Evolutionary conservation across 2,113 vertebrate species (phyloP).

Genomic region (Podarcis cretensis): DNA sequence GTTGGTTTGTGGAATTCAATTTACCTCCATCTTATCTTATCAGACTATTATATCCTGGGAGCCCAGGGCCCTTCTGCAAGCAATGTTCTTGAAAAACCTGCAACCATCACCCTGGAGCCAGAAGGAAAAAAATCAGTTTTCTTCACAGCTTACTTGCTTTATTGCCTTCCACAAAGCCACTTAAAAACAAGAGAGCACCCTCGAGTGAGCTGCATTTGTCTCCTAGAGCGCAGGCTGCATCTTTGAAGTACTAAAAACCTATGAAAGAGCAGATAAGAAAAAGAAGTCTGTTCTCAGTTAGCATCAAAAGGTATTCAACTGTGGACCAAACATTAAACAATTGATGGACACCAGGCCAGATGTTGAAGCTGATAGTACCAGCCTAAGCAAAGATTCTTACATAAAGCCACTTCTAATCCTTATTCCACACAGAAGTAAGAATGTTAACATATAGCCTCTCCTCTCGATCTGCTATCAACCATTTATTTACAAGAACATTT

Average conservation of each 20-base stretch:
- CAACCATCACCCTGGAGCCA: neutral
- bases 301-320: slow-evolving; percentile 15
- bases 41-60: neutral
- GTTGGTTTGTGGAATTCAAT: neutral
- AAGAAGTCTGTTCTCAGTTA: slow-evolving; percentile 10
- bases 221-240: slow-evolving; percentile 16
- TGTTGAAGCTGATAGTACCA: slow-evolving; percentile 2
- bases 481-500: slow-evolving; percentile 16
- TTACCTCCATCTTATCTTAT: neutral
- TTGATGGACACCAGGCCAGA: slow-evolving; percentile 23
- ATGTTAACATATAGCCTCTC: neutral
- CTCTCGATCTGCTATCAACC: neutral
- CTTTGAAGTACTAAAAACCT: neutral
- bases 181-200: slow-evolving; percentile 40
- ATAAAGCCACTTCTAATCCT: slow-evolving; percentile 13
- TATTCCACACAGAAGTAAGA: slow-evolving; percentile 24
- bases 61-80: neutral
- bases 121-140: slow-evolving; percentile 32
- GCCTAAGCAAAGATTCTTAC: slow-evolving; percentile 21
- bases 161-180: slow-evolving; percentile 13
- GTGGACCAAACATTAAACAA: slow-evolving; percentile 27
- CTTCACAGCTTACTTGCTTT: slow-evolving; percentile 34
- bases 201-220: neutral
- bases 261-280: slow-evolving; percentile 37
- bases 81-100: slow-evolving; percentile 36